Percentiles rank a stretch among this genome's conserved stretches.
These are phyloP conservation scores for Polyommatus iphigenia DNA, from an alignment of 2,888 invertebrate species.

Conservation along the genomic window DNA sequence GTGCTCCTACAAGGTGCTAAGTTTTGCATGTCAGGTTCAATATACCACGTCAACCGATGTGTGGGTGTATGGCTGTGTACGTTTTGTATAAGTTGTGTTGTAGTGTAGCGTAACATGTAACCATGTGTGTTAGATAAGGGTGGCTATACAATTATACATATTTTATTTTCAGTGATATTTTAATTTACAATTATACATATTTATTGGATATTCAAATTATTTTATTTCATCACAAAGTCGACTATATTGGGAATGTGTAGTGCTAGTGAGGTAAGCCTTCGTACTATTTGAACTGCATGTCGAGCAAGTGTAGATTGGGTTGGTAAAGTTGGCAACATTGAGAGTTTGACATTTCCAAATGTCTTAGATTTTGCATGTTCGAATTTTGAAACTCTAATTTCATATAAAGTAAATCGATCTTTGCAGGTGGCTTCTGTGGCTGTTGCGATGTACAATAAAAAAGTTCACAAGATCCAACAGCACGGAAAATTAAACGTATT, in stretches of 20 bases:
- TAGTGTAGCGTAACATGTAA: conserved; percentile 13
- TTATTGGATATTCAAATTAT: conserved; percentile 20
- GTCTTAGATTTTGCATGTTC: conserved; percentile 22
- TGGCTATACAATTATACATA: conserved; percentile 5
- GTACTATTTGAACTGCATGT: conserved; percentile 23
- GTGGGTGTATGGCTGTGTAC: conserved; percentile 22
- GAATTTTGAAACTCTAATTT: not conserved
- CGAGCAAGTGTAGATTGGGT: conserved; percentile 23
- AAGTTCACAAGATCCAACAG: conserved; percentile 37
- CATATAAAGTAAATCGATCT: conserved; percentile 35
- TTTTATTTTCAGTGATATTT: conserved; percentile 29
- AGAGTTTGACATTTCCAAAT: conserved; percentile 7
- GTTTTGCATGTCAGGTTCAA: conserved; percentile 19
- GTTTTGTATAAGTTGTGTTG: conserved; percentile 7
- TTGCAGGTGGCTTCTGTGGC: conserved; percentile 44
- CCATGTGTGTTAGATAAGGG: conserved; percentile 2
- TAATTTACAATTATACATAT: conserved; percentile 21
- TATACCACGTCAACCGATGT: not conserved
- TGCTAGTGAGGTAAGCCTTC: conserved; percentile 8
- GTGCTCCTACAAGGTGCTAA: conserved; percentile 13
- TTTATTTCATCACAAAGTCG: conserved; percentile 16
- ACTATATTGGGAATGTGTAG: conserved; percentile 28
- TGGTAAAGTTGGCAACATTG: conserved; percentile 20
- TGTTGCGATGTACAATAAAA: conserved; percentile 42
- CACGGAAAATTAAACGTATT: conserved; percentile 33